Percentiles rank a stretch among this genome's conserved stretches.
phyloP scores from a whole-genome alignment of 2,797 vertebrate species.

The Perodicticus potto region DNA sequence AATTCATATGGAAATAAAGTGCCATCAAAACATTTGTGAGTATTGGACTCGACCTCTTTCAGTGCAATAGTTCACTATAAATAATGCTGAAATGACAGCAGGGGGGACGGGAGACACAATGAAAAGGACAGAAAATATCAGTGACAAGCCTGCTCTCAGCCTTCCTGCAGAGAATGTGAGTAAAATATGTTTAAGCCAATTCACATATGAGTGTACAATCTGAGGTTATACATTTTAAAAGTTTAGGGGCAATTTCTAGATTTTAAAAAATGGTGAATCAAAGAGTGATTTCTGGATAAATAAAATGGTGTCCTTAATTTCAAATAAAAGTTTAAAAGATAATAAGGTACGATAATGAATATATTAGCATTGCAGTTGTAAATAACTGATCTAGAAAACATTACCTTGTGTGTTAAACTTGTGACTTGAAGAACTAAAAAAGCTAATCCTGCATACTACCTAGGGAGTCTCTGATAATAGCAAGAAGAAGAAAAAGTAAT shows the following conservation, averaged over 20 bases:
- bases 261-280: not conserved
- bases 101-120: not conserved
- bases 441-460: not conserved
- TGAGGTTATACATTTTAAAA: not conserved
- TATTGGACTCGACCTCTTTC: not conserved
- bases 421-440: not conserved
- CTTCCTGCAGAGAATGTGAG: not conserved
- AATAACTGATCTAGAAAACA: constrained; percentile 25
- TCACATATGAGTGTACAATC: not conserved
- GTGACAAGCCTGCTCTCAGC: not conserved
- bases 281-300: not conserved
- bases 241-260: not conserved
- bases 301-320: not conserved
- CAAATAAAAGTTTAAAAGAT: not conserved
- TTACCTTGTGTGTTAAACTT: not conserved
- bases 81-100: constrained; percentile 4
- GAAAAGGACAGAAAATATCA: constrained; percentile 50
- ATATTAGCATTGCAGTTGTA: not conserved
- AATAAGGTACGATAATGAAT: not conserved
- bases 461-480: not conserved
- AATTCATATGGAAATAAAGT: constrained; percentile 38
- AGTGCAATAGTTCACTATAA: not conserved
- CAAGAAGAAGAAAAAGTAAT: not conserved
- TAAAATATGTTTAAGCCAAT: not conserved
- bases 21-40: not conserved